A percentile compares a stretch with the other conserved stretches of the same genome.
Evolutionary conservation across 2,797 vertebrate species (phyloP).

Genomic region (Sitta carolinensis): DNA sequence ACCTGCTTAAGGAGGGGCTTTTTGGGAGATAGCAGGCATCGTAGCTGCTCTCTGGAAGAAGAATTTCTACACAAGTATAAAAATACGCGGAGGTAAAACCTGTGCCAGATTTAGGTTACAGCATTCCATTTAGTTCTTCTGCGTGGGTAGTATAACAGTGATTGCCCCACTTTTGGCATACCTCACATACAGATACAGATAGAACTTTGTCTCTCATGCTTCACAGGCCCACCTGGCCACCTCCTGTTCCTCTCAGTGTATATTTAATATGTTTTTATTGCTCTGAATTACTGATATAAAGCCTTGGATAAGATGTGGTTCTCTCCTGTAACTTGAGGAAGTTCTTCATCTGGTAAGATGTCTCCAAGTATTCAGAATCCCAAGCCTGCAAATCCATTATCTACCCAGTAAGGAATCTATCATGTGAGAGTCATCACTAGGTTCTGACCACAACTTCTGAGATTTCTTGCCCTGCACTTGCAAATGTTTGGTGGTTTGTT

Average conservation of each 20-base stretch:
- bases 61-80: background rate
- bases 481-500: too few species aligned
- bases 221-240: background rate
- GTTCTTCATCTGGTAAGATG: background rate
- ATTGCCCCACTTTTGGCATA: background rate
- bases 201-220: background rate
- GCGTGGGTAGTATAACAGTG: background rate
- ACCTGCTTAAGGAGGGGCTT: background rate
- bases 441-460: background rate
- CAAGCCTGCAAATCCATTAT: background rate
- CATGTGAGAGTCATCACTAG: background rate
- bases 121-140: background rate
- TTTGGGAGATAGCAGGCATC: background rate
- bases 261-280: background rate
- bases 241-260: background rate
- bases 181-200: background rate
- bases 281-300: background rate
- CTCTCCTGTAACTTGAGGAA: background rate
- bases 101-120: background rate
- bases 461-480: background rate
- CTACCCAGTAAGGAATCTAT: background rate
- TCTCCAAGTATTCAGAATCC: background rate
- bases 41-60: background rate
- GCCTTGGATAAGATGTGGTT: background rate
- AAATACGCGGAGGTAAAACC: background rate